Conservation (phyloP, 2,797 vertebrate genomes). For the Pangasius macronema region DNA sequence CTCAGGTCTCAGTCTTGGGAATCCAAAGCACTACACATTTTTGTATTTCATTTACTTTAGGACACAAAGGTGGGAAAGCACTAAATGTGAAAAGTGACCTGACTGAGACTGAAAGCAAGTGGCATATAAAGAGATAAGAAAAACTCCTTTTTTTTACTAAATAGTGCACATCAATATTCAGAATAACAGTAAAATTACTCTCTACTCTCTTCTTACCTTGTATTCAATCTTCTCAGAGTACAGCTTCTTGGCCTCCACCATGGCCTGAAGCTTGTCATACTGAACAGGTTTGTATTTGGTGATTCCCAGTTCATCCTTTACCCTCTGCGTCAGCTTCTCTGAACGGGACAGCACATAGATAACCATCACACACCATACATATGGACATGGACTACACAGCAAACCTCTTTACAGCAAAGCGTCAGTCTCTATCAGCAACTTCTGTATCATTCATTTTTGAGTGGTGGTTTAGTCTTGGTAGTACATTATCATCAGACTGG, state of each 20-base stretch:
- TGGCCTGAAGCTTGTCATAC: slow-evolving; percentile 78
- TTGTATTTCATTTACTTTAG: not conserved
- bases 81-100: not conserved
- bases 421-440: not conserved
- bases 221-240: slow-evolving; percentile 75
- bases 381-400: not conserved
- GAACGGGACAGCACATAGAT: slow-evolving; percentile 56
- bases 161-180: not conserved
- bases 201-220: slow-evolving; percentile 76
- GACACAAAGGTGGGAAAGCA: not conserved
- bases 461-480: not conserved
- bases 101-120: not conserved
- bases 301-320: slow-evolving; percentile 76
- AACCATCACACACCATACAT: not conserved
- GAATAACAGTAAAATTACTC: not conserved
- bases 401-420: not conserved
- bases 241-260: slow-evolving; percentile 79
- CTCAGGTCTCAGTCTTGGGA: not conserved
- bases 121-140: not conserved
- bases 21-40: not conserved
- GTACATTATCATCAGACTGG: not conserved
- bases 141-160: not conserved
- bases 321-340: slow-evolving; percentile 74
- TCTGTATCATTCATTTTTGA: not conserved
- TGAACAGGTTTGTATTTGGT: slow-evolving; percentile 81